Percentiles rank a stretch among this genome's conserved stretches.
phyloP scores from a whole-genome alignment of 2,113 vertebrate species.

The Notarius quadriscutis region DNA sequence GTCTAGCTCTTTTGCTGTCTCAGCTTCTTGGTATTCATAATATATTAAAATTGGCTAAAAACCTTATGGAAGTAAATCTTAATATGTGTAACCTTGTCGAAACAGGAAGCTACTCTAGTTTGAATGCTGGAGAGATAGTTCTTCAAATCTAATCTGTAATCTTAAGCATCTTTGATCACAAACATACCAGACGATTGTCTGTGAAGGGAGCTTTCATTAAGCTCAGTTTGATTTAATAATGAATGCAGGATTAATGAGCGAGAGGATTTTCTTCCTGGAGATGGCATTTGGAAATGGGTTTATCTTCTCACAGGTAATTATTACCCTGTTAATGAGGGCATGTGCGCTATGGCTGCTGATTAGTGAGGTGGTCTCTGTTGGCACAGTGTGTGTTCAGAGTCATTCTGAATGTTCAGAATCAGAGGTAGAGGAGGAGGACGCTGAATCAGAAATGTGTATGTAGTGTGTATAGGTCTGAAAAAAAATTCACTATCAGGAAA shows the following conservation, averaged over 20 bases:
- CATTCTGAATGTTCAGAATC: background rate
- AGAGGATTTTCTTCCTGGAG: background rate
- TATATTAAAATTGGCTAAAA: background rate
- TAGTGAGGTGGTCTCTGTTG: background rate
- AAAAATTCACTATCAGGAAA: background rate
- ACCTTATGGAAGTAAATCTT: background rate
- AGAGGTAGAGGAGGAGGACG: background rate
- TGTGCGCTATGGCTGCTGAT: background rate
- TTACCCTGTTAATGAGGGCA: background rate
- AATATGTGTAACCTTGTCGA: slow-evolving; percentile 1
- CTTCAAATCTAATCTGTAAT: slow-evolving; percentile 24
- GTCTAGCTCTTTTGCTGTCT: background rate
- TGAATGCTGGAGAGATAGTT: background rate
- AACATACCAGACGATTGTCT: background rate
- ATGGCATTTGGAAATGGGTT: slow-evolving; percentile 14
- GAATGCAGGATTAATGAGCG: background rate
- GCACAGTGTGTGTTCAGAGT: background rate
- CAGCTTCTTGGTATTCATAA: slow-evolving; percentile 13
- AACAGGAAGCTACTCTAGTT: background rate
- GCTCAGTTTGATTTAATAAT: slow-evolving; percentile 12
- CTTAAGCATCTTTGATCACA: slow-evolving; percentile 15
- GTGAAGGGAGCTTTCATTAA: background rate
- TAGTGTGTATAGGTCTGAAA: background rate
- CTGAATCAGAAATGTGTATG: background rate
- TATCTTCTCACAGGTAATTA: slow-evolving; percentile 30